A percentile compares a stretch with the other conserved stretches of the same genome.
Evolutionary conservation across 1,140 invertebrate species (phyloP).

Genomic region (Papilio helenus): DNA sequence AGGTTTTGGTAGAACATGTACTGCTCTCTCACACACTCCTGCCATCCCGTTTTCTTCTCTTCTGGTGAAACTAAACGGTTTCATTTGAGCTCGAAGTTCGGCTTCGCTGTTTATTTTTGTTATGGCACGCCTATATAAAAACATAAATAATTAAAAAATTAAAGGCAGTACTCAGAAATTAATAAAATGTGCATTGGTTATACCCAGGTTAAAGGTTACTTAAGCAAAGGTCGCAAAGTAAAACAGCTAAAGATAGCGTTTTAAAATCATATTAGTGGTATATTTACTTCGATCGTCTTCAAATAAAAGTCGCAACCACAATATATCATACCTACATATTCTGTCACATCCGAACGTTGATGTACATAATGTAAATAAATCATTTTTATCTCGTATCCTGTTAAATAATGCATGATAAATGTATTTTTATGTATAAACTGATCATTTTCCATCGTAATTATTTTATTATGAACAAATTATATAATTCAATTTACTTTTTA

Average conservation of each 20-base stretch:
- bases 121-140: conserved; percentile 77
- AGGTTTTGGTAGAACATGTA: conserved; percentile 57
- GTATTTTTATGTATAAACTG: neutral
- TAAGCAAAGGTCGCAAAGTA: too few species aligned
- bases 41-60: conserved; percentile 80
- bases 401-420: neutral
- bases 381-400: neutral
- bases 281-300: too few species aligned
- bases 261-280: too few species aligned
- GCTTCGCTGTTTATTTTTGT: conserved; percentile 84
- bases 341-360: neutral
- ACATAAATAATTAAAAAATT: neutral
- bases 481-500: too few species aligned
- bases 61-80: conserved; percentile 86
- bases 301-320: too few species aligned
- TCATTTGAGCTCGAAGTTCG: conserved; percentile 84
- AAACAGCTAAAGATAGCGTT: too few species aligned
- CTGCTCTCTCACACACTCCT: conserved; percentile 77
- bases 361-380: neutral
- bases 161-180: neutral
- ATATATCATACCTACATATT: too few species aligned
- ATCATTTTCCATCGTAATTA: neutral
- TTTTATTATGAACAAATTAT: too few species aligned
- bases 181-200: neutral
- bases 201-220: neutral